phyloP scores from a whole-genome alignment of 2,113 vertebrate species.

The Pterocles orientalis region DNA sequence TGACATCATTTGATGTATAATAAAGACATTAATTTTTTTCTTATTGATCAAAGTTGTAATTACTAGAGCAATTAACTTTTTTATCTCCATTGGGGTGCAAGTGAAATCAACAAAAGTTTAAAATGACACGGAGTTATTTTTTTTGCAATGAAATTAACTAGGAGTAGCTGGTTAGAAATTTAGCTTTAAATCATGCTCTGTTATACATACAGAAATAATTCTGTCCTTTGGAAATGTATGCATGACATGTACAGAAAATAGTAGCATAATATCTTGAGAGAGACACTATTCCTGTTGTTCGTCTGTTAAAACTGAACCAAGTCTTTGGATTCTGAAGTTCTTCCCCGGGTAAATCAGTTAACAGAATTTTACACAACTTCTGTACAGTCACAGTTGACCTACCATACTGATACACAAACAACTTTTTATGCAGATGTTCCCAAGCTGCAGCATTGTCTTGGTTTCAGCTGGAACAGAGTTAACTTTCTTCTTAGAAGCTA shows the following conservation, averaged over 20 bases:
- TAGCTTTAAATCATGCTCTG: neutral
- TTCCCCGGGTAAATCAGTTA: neutral
- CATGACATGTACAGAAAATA: neutral
- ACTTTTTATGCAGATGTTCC: neutral
- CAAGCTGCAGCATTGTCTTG: neutral
- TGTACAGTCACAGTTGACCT: neutral
- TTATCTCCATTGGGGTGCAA: neutral
- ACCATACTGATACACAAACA: neutral
- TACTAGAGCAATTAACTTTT: slow-evolving; percentile 2
- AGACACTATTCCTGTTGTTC: neutral
- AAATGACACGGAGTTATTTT: neutral
- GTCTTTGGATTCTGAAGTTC: neutral
- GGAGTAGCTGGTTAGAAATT: neutral
- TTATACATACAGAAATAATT: neutral
- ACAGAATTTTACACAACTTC: neutral
- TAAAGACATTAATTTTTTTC: neutral
- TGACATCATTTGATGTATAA: neutral
- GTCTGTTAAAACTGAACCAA: neutral
- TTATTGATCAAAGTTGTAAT: neutral
- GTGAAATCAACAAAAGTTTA: neutral
- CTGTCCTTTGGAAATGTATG: neutral
- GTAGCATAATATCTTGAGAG: neutral
- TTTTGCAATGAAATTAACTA: neutral
- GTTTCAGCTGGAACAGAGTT: no score
- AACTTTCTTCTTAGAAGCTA: no score